Base-by-base conservation (phyloP, 2,888 invertebrate genomes). In the Drosophila hamatofila region DNA sequence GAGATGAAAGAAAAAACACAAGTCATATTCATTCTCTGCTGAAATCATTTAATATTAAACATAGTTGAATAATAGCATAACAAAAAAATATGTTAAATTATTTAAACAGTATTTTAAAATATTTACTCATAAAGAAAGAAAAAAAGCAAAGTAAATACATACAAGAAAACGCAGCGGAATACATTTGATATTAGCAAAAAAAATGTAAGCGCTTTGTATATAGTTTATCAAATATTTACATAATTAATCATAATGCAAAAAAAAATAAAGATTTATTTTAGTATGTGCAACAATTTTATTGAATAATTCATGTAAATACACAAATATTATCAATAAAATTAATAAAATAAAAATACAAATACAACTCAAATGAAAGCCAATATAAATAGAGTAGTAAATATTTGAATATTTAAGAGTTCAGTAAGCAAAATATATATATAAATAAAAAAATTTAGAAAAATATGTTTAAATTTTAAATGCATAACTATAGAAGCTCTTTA, bases 271-370 rank as follows among this genome's bases (percentile, higher is more conserved):
- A 54, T 46, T 33, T 18, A 56, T 35, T 30, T 49, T 61, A 66
- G 54, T 16, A 27, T 48, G 48, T 51, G 69, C 55, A 62, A 55
- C 14, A 35, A 57, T 21, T 63, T 14, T 46, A 39, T 44, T 58
- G n/a, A 62, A 54, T 23, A 37, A 60, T 63, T 70, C 52, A 59
- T 78, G 76, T 77, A 78, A 74, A 77, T 78, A 76, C 70, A 73
- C 69, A 44, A 23, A 27, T 12, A 52, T 39, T n/a, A n/a, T n/a
- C n/a, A n/a, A n/a, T n/a, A n/a, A n/a, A n/a, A n/a, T n/a, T 11
- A 2, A 49, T 7, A 39, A n/a, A 16, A 5, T 0, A 55, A 6
- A 18, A 11, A 37, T 12, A 4, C 0, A 3, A 12, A 21, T n/a
- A 48, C 12, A 6, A 16, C 9, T 27, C n/a, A 52, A 44, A 35